Evolutionary conservation across 2,797 vertebrate species (phyloP), one percentile per base, ranked within the genome.

Genomic region (Simalia tracyae): DNA sequence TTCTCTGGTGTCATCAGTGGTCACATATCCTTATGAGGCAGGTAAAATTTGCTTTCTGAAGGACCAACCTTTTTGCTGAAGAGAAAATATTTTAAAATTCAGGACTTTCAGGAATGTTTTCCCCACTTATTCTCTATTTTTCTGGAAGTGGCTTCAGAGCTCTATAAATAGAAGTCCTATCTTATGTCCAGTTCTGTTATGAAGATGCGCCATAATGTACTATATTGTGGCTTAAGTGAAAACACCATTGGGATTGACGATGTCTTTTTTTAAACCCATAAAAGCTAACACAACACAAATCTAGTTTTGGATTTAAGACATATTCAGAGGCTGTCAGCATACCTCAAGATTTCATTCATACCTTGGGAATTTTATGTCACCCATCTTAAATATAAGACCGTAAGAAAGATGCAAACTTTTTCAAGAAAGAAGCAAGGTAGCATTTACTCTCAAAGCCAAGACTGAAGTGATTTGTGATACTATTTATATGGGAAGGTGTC

Each of bases 181-280:
- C 92, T 94, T 90, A 92, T 19, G 89, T 92, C 91, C 91, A 93
- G 87, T 93, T 89, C 59, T 12, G 93, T 92, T 96, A 94, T 56
- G 93, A 95, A 95, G 94, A 89, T 93, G 94, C 96, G 96, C 95
- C 95, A 97, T 96, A 96, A 96, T 46, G 93, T 95, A 96, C 96
- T 96, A 94, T 93, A 95, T 91, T 85, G 4, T 97, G 96, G 96
- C 96, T 96, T 95, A 93, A 87, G 92, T 42, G 8, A 90, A 86
- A 95, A 92, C 95, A 95, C 95, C 94, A 90, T 68, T 92, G 90
- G 56, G 72, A 91, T n/a, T 1, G 92, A 93, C 94, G 61, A 89
- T 81, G 91, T 95, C 91, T 94, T 95, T 96, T 96, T 93, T 36
- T 28, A 96, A 96, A 95, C 90, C 94, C 93, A 94, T 84, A 95